Percentiles rank a stretch among this genome's conserved stretches.
These are phyloP conservation scores for Ypsolopha scabrella DNA, from an alignment of 2,888 invertebrate species.

Conservation along the genomic window DNA sequence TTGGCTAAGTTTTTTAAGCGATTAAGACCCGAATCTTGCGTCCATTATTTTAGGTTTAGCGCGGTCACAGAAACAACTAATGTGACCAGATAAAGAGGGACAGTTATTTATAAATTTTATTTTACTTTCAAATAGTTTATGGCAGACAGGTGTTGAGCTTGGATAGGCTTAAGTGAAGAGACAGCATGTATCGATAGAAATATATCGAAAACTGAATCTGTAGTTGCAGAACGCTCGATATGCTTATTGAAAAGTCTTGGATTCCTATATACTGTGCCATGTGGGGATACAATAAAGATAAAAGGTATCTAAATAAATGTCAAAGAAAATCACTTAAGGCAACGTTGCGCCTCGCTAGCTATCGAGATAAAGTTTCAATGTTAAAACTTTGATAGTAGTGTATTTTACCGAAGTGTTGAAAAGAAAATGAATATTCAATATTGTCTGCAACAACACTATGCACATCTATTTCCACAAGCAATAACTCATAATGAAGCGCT, in stretches of 20 bases:
- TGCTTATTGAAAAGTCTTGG: too few relatives aligned
- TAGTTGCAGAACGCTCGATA: too few relatives aligned
- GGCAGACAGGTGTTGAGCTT: slow-evolving; percentile 30
- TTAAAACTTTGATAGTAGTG: background rate
- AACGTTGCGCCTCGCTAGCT: background rate
- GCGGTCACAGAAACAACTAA: background rate
- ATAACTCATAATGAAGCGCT: slow-evolving; percentile 27
- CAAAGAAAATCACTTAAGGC: background rate
- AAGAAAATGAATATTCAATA: background rate
- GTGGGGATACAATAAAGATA: background rate
- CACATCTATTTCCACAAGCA: slow-evolving; percentile 25
- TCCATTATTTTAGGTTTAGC: background rate
- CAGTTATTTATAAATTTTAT: background rate
- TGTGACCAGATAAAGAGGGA: background rate
- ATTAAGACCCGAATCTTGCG: too few relatives aligned
- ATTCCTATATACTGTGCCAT: too few relatives aligned
- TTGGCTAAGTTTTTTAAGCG: too few relatives aligned
- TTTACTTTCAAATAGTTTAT: slow-evolving; percentile 25
- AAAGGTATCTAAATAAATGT: background rate
- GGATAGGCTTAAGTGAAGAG: background rate
- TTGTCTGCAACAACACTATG: slow-evolving; percentile 6
- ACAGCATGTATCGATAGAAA: background rate
- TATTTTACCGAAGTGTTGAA: background rate
- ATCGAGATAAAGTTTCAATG: background rate
- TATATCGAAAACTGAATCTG: background rate